Conservation (phyloP, 2,797 vertebrate genomes). For the Phoebastria nigripes region DNA sequence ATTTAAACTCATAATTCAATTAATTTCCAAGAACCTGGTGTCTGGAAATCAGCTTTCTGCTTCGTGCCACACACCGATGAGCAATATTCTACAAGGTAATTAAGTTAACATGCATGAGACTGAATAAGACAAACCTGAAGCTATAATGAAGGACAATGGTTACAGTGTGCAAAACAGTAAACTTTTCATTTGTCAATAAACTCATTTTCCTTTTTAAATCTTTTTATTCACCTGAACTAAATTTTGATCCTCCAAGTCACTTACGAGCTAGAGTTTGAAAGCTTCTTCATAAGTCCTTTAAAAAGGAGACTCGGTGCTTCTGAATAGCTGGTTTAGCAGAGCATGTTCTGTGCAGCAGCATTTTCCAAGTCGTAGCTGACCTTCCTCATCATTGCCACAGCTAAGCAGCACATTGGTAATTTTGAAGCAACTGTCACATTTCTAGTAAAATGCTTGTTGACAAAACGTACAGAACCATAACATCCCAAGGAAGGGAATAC, state of each 20-base stretch:
- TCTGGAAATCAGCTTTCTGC: neutral
- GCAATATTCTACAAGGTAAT: neutral
- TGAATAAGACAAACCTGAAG: neutral
- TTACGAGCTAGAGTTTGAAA: conserved; percentile 28
- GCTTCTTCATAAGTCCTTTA: neutral
- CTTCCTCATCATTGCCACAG: neutral
- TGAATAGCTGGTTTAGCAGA: neutral
- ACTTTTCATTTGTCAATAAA: neutral
- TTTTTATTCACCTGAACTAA: neutral
- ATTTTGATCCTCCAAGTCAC: neutral
- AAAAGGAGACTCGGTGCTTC: neutral
- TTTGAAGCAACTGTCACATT: neutral
- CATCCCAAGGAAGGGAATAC: neutral
- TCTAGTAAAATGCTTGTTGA: neutral
- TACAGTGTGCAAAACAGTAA: neutral
- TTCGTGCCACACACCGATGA: neutral
- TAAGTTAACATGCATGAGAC: neutral
- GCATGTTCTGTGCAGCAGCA: neutral
- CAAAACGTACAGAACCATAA: neutral
- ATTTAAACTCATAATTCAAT: neutral
- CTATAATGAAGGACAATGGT: neutral
- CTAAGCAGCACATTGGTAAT: neutral
- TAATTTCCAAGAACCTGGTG: neutral
- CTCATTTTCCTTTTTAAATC: neutral
- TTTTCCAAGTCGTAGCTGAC: neutral